Evolutionary conservation across 2,888 invertebrate species (phyloP).

Genomic region (Agrilus cyanescens): DNA sequence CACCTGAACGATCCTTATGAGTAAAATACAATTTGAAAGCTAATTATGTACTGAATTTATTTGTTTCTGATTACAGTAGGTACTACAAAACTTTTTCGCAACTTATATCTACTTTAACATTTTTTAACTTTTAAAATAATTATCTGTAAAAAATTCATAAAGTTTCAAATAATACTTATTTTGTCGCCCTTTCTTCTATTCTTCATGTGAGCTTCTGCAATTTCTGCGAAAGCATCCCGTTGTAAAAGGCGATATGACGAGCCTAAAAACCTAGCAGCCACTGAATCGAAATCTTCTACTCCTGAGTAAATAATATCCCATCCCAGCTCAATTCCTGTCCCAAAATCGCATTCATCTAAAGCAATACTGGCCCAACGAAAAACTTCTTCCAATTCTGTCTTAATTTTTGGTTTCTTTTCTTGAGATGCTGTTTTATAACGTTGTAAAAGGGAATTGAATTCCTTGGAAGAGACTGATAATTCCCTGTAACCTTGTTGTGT

Average conservation of each 20-base stretch:
- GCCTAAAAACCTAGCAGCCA: slow-evolving; percentile 51
- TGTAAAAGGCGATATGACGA: slow-evolving; percentile 67
- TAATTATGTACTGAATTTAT: no score
- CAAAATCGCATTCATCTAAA: slow-evolving; percentile 91
- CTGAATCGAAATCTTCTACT: slow-evolving; percentile 51
- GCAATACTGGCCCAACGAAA: slow-evolving; percentile 80
- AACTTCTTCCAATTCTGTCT: slow-evolving; percentile 66
- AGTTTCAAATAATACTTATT: slow-evolving; percentile 34
- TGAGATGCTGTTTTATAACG: slow-evolving; percentile 50
- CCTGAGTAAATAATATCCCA: slow-evolving; percentile 76
- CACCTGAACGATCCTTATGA: no score
- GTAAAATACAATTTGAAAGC: no score
- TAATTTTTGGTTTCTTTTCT: slow-evolving; percentile 44
- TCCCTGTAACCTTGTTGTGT: slow-evolving; percentile 77
- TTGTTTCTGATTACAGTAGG: no score
- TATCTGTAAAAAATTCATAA: background rate
- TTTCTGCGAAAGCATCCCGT: slow-evolving; percentile 59
- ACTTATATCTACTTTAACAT: background rate
- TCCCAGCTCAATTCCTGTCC: slow-evolving; percentile 81
- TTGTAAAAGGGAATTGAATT: slow-evolving; percentile 54
- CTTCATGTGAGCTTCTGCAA: slow-evolving; percentile 63
- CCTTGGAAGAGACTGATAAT: slow-evolving; percentile 28
- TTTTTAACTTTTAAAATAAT: background rate
- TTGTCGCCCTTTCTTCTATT: slow-evolving; percentile 48
- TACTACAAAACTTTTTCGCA: background rate